These are phyloP conservation scores for Cheumatopsyche charites DNA, from an alignment of 1,140 invertebrate species.

Conservation along the genomic window DNA sequence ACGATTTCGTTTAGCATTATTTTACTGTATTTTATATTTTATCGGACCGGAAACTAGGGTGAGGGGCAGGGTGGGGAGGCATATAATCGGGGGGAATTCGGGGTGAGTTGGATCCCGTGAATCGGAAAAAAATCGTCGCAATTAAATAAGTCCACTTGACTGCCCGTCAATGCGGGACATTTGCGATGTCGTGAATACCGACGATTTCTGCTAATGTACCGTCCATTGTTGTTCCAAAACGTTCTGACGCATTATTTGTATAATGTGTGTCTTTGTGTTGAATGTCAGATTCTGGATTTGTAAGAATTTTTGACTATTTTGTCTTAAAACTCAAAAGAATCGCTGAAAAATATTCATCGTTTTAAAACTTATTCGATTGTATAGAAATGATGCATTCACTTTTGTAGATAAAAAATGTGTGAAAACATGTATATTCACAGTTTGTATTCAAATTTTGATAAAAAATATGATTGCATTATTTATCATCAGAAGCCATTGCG, in stretches of 20 bases:
- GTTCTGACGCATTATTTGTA: conserved; percentile 14
- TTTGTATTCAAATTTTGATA: too few relatives aligned
- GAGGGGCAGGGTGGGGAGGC: background rate
- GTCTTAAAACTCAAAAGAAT: too few relatives aligned
- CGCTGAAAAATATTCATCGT: too few relatives aligned
- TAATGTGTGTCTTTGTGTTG: background rate
- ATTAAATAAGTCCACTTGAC: conserved; percentile 48
- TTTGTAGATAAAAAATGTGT: too few relatives aligned
- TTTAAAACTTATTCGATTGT: too few relatives aligned
- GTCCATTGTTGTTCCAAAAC: conserved; percentile 35
- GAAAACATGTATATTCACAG: too few relatives aligned
- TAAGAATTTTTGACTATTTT: too few relatives aligned
- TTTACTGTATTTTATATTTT: background rate
- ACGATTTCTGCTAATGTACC: conserved; percentile 40
- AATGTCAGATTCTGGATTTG: too few relatives aligned
- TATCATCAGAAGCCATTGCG: too few relatives aligned
- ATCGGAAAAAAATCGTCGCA: conserved; percentile 48
- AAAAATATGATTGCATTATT: too few relatives aligned
- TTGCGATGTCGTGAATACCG: conserved; percentile 37
- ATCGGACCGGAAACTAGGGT: background rate
- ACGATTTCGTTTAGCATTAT: background rate
- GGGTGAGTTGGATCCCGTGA: conserved; percentile 28
- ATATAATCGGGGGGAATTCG: background rate
- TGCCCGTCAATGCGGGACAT: conserved; percentile 43
- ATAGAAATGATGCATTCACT: too few relatives aligned